These are phyloP conservation scores for Enteromius anoplus DNA, from an alignment of 2,797 vertebrate genomes.

Conservation along the genomic window DNA sequence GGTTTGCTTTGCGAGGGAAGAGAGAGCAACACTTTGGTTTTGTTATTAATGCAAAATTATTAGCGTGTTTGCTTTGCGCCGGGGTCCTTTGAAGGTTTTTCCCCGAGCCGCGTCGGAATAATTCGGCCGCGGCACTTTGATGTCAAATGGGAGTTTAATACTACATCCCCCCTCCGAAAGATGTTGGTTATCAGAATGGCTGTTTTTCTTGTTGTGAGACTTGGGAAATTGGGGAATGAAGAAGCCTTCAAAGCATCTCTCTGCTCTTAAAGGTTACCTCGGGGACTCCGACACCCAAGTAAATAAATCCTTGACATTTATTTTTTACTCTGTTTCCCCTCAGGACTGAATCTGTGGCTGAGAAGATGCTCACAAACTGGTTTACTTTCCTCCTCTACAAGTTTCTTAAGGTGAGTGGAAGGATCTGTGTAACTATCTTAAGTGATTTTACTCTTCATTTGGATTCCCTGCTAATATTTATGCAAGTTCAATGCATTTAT, in stretches of 20 bases:
- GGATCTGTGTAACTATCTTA: slow-evolving; percentile 8
- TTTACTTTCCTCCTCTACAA: slow-evolving; percentile 86
- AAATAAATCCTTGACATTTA: slow-evolving; percentile 46
- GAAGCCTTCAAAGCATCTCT: slow-evolving; percentile 28
- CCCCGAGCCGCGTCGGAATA: slow-evolving; percentile 17
- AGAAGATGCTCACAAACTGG: slow-evolving; percentile 88
- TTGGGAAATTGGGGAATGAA: slow-evolving; percentile 13
- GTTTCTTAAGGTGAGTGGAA: slow-evolving; percentile 81
- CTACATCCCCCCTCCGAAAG: background rate
- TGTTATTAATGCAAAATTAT: slow-evolving; percentile 67
- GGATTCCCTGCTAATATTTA: background rate
- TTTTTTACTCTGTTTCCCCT: slow-evolving; percentile 9
- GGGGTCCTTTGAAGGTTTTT: slow-evolving; percentile 29
- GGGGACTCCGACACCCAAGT: slow-evolving; percentile 14
- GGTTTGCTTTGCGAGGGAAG: slow-evolving; percentile 61
- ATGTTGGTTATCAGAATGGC: slow-evolving; percentile 30
- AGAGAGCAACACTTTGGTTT: slow-evolving; percentile 54
- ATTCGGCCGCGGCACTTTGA: slow-evolving; percentile 29
- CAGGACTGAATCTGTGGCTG: slow-evolving; percentile 83
- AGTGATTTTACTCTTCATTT: slow-evolving; percentile 16
- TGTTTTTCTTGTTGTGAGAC: slow-evolving; percentile 27
- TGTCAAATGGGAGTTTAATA: slow-evolving; percentile 51
- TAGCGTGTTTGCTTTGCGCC: slow-evolving; percentile 48
- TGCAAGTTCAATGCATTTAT: background rate
- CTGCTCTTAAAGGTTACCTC: slow-evolving; percentile 26